Evolutionary conservation across 2,888 invertebrate species (phyloP), one percentile per base, ranked within the genome.

Genomic region (Mesoligia furuncula): DNA sequence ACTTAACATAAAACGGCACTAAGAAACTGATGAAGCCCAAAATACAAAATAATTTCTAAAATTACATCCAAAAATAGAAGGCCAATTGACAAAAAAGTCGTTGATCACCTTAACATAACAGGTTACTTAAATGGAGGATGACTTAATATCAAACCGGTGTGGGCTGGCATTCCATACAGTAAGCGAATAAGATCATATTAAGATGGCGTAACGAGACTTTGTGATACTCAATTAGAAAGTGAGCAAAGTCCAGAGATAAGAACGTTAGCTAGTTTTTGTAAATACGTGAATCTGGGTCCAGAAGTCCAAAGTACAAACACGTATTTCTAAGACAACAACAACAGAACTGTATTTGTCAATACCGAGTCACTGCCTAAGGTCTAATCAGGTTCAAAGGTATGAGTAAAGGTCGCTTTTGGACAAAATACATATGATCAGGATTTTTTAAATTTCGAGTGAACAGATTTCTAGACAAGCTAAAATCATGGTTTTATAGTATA

Each of bases 81-180:
- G 72, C 36, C 36, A 74, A 71, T 9, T 45, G 20, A 15, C n/a
- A 75, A 45, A 27, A 3, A 17, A 73, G 4, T 27, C 1, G 8
- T 42, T 36, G 39, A 6, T 70, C 24, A 54, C 54, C 24, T 70
- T 13, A 31, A n/a, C 42, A 61, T 39, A 80, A 61, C 59, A 31
- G 27, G 75, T 70, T 75, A 20, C 24, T 0, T 0, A 45, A 36
- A 36, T 61, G 8, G 8, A 15, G 20, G 61, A n/a, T 36, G n/a
- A 15, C 13, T n/a, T 31, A 24, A 51, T 24, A 36, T 24, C 11
- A 45, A 62, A 57, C 45, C 45, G 72, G 57, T 31, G 59, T 69
- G 24, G 9, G 27, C 39, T 24, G 27, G 48, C 48, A 31, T 27
- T 74, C 36, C 24, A 61, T 48, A 17, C 48, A 20, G 27, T 62